These are phyloP conservation scores for Heptranchias perlo DNA, from an alignment of 2,113 vertebrate genomes.

Conservation along the genomic window DNA sequence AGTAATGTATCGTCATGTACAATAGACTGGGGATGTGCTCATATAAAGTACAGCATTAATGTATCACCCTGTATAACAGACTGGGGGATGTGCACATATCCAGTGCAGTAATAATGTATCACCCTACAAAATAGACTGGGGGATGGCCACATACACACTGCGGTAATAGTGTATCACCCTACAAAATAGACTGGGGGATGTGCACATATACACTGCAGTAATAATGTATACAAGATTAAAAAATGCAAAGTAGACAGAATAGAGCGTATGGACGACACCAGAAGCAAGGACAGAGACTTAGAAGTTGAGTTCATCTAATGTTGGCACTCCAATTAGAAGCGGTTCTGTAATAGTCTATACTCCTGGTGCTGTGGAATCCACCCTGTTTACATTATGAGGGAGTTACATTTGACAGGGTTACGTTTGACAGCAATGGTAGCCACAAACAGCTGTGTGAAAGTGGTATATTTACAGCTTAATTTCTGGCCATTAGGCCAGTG, in stretches of 20 bases:
- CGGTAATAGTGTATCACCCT: no score
- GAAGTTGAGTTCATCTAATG: neutral
- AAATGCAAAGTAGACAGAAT: neutral
- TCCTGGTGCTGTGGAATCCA: neutral
- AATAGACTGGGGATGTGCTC: no score
- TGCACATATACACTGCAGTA: neutral
- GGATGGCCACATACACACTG: no score
- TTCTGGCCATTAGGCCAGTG: no score
- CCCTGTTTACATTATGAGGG: neutral
- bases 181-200: neutral
- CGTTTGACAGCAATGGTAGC: neutral
- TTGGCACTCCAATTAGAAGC: neutral
- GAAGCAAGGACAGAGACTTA: neutral
- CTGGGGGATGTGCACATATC: neutral
- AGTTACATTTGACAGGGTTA: neutral
- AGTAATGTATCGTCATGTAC: no score
- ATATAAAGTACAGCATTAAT: no score
- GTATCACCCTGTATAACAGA: neutral
- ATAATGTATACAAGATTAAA: neutral
- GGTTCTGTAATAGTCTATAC: neutral
- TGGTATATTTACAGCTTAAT: neutral
- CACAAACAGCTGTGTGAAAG: neutral
- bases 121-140: no score
- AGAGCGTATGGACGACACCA: neutral
- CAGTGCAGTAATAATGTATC: no score